Percentiles rank a stretch among this genome's conserved stretches.
Evolutionary conservation across 2,888 invertebrate genomes (phyloP).

Genomic region (Auanema freiburgensis): DNA sequence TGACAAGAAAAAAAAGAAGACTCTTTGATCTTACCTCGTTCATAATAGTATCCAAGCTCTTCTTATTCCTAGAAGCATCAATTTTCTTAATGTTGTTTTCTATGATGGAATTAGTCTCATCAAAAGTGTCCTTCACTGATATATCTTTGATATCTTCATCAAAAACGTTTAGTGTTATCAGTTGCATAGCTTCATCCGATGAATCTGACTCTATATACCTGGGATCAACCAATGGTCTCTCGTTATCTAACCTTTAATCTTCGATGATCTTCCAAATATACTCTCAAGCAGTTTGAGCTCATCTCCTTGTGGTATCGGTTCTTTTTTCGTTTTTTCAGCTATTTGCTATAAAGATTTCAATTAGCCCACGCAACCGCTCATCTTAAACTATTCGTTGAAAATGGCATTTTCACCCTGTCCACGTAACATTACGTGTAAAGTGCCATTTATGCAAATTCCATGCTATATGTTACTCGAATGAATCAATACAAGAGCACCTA

Average conservation of each 20-base stretch:
- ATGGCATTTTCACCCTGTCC: neutral
- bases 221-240: too few species aligned
- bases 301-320: conserved; percentile 28
- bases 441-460: too few species aligned
- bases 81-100: conserved; percentile 26
- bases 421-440: neutral
- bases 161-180: conserved; percentile 42
- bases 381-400: neutral
- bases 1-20: neutral
- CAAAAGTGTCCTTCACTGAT: conserved; percentile 20
- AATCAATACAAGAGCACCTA: too few species aligned
- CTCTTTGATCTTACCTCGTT: conserved; percentile 35
- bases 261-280: conserved; percentile 26
- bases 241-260: too few species aligned
- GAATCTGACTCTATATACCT: too few species aligned
- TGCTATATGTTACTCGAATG: too few species aligned
- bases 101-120: too few species aligned
- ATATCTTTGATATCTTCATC: conserved; percentile 42
- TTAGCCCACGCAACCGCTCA: too few species aligned
- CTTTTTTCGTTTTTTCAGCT: conserved; percentile 1
- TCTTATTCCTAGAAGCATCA: conserved; percentile 40
- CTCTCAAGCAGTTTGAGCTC: conserved; percentile 47
- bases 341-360: too few species aligned
- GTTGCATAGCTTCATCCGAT: conserved; percentile 24
- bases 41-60: conserved; percentile 35